phyloP scores from a whole-genome alignment of 2,113 vertebrate genomes.

The Heliornis fulica region DNA sequence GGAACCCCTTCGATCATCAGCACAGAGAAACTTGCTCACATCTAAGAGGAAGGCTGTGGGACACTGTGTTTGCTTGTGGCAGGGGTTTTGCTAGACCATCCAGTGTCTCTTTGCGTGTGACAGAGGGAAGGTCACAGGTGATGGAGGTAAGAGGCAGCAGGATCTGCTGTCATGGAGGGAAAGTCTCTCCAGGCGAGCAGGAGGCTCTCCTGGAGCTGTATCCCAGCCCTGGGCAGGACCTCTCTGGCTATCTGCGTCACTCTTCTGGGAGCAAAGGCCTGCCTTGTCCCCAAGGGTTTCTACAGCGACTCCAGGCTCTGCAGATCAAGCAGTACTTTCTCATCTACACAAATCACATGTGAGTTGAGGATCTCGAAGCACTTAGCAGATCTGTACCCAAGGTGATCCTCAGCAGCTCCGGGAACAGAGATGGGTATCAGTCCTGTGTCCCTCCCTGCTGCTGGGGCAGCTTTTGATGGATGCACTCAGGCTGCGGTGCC shows the following conservation, averaged over 20 bases:
- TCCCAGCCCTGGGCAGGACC: neutral
- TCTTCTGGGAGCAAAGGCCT: neutral
- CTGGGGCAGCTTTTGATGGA: neutral
- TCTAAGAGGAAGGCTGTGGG: neutral
- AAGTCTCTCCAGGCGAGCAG: neutral
- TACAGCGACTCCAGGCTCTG: neutral
- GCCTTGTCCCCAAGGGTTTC: neutral
- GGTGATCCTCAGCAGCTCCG: neutral
- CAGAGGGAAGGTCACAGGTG: neutral
- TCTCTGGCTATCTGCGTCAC: neutral
- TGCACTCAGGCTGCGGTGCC: neutral
- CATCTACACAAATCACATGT: too few species aligned
- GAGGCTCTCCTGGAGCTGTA: neutral
- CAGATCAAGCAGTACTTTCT: too few species aligned
- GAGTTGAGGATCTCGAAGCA: neutral
- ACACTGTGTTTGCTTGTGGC: neutral
- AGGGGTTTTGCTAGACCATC: neutral
- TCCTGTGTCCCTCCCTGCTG: neutral
- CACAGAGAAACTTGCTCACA: too few species aligned
- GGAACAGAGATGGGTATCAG: neutral
- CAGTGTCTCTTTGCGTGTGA: fast-evolving
- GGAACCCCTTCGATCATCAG: neutral
- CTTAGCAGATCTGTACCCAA: neutral
- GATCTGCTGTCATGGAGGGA: neutral
- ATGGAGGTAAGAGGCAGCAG: neutral